Evolutionary conservation across 2,888 invertebrate species (phyloP).

Genomic region (Drosophila yooni): DNA sequence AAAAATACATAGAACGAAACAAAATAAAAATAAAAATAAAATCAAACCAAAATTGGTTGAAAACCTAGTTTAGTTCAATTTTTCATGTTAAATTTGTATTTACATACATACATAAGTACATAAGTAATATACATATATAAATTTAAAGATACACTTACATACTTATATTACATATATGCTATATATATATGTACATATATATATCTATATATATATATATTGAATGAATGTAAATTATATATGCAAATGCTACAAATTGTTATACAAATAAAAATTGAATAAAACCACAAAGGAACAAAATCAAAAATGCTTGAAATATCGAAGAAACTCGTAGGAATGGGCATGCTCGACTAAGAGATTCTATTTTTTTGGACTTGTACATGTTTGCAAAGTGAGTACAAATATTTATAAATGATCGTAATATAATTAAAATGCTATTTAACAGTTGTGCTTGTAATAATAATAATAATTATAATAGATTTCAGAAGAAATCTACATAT

Average conservation of each 20-base stretch:
- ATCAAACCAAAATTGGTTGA: conserved; percentile 29
- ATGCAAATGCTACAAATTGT: conserved; percentile 71
- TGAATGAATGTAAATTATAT: conserved; percentile 52
- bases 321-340: neutral
- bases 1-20: conserved; percentile 1
- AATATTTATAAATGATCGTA: neutral
- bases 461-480: neutral
- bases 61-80: conserved; percentile 35
- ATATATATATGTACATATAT: conserved; percentile 10
- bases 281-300: conserved; percentile 11
- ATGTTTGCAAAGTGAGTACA: neutral
- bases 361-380: neutral
- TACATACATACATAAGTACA: conserved; percentile 40
- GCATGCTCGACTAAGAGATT: conserved; percentile 6
- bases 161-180: conserved; percentile 31
- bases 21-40: neutral
- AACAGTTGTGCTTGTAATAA: neutral
- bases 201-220: conserved; percentile 43
- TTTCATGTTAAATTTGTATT: conserved; percentile 68
- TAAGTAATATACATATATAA: conserved; percentile 15
- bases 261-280: conserved; percentile 67
- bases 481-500: neutral
- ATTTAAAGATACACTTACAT: conserved; percentile 42
- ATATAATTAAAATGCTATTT: neutral
- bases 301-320: conserved; percentile 4